Evolutionary conservation across 2,797 vertebrate genomes (phyloP).

Genomic region (Taenioides sp.): DNA sequence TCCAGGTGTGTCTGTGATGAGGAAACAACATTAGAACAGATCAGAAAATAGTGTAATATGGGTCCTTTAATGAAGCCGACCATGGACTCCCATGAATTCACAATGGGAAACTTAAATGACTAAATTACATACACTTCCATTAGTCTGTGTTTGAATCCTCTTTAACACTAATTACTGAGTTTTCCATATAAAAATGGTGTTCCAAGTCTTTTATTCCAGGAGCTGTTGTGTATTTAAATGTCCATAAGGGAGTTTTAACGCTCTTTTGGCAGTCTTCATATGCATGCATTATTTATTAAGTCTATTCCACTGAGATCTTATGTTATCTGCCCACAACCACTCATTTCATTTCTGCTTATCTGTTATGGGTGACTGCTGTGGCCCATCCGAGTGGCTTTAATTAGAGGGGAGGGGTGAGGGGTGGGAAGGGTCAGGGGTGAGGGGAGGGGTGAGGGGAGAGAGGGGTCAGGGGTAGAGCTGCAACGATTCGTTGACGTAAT

Average conservation of each 20-base stretch:
- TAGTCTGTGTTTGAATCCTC: background rate
- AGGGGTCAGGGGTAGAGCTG: too few relatives aligned
- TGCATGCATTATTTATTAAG: constrained; percentile 8
- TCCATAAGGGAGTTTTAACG: background rate
- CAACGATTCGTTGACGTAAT: too few relatives aligned
- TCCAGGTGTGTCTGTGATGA: too few relatives aligned
- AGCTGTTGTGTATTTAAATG: constrained; percentile 1
- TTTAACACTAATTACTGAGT: background rate
- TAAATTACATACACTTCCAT: too few relatives aligned
- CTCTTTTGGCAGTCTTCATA: background rate
- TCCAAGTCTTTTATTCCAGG: background rate
- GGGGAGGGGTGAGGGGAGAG: too few relatives aligned
- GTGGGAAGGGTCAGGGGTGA: background rate
- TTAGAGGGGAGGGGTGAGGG: background rate
- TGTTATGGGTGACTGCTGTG: background rate
- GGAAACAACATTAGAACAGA: too few relatives aligned
- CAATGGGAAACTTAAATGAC: too few relatives aligned
- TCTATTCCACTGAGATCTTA: background rate
- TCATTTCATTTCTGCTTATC: constrained; percentile 5
- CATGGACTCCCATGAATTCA: too few relatives aligned
- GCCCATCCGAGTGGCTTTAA: background rate
- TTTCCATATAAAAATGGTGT: background rate
- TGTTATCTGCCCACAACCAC: background rate
- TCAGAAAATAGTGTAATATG: too few relatives aligned
- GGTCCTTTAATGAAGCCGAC: too few relatives aligned